Evolutionary conservation across 2,888 invertebrate genomes (phyloP), one percentile per base, ranked within the genome.

Genomic region (Heterodera filipjevi): DNA sequence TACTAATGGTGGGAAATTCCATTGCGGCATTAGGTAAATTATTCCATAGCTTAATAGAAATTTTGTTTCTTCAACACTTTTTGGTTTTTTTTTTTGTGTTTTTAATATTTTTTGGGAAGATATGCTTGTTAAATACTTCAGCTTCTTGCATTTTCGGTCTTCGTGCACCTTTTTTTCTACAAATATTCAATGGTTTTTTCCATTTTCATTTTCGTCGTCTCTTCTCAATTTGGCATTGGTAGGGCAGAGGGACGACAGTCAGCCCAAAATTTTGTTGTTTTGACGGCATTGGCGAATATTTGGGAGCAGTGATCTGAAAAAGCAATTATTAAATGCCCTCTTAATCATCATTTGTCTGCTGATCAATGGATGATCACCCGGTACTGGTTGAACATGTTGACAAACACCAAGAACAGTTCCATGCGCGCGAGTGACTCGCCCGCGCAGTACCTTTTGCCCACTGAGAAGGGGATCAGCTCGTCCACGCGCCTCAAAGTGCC

Each of bases 401-500:
- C 35, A 32, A 76, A 66, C n/a, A 76, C 53, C 32, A 76, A 73
- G n/a, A 76, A 76, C 27, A 76, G 64, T 30, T 76, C 76, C 12
- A 64, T 76, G 32, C 68, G 44, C 8, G 76, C 76, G 27, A 76
- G n/a, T 12, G 66, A 66, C 44, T 76, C 76, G 27, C 76, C 76
- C 32, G 39, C 76, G n/a, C 76, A 76, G n/a, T 71, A 64, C 2
- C 76, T n/a, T 64, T 76, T 76, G 35, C 76, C 76, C 30, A 76
- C 32, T 12, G 76, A 76, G 53, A 76, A 76, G 22, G 76, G 76
- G n/a, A 76, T 76, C 22, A 76, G 44, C 46, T 76, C 76, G 59
- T 76, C 76, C 32, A 66, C 49, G 22, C 70, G 66, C 35, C 66
- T 76, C 33, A 33, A 16, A 44, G 39, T 76, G 27, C 70, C 76